Evolutionary conservation across 37 sponge, comb jelly and placozoan genomes (phyloP).

Genomic region (Crambe crambe): DNA sequence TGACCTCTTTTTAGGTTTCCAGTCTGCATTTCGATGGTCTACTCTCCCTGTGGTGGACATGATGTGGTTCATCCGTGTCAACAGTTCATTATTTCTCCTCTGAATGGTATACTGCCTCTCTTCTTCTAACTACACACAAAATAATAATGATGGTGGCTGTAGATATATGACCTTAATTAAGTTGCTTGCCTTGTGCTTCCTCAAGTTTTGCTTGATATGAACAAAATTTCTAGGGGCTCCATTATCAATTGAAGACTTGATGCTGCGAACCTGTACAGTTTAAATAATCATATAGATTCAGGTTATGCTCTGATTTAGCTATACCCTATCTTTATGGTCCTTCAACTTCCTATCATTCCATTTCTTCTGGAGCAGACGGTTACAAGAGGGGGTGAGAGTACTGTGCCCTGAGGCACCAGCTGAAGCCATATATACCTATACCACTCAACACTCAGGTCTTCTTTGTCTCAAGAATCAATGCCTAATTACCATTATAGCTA

Average conservation of each 20-base stretch:
- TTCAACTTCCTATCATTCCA: conserved; percentile 71
- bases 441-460: no score
- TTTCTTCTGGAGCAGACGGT: conserved; percentile 72
- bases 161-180: no score
- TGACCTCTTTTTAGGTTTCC: conserved; percentile 68
- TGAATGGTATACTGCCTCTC: conserved; percentile 53
- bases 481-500: no score
- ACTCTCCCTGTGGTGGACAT: conserved; percentile 81
- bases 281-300: neutral
- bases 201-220: conserved; percentile 71
- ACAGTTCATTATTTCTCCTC: conserved; percentile 66
- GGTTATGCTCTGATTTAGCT: no score
- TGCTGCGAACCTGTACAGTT: conserved; percentile 36
- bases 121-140: conserved; percentile 59
- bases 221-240: conserved; percentile 54
- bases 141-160: neutral
- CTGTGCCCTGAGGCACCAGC: conserved; percentile 47
- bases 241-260: conserved; percentile 71
- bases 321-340: conserved; percentile 66
- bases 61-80: conserved; percentile 71
- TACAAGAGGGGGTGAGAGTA: conserved; percentile 58
- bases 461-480: no score
- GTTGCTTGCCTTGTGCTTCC: conserved; percentile 51
- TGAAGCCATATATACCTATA: conserved; percentile 32
- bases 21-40: conserved; percentile 73